A percentile compares a stretch with the other conserved stretches of the same genome.
phyloP scores from a whole-genome alignment of 2,888 invertebrate species.

The Melanostoma scalare region DNA sequence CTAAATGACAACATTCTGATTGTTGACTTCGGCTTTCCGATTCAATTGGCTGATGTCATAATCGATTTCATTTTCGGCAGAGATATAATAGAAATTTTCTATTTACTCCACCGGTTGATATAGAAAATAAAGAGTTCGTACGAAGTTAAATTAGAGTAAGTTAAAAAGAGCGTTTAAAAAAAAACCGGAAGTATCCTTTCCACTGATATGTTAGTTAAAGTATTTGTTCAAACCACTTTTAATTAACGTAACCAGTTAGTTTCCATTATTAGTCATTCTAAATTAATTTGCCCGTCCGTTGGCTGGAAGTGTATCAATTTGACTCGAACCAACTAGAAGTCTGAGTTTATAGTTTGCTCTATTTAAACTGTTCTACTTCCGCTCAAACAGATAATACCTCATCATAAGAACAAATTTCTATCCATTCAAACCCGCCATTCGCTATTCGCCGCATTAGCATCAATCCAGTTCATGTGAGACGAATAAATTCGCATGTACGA shows the following conservation, averaged over 20 bases:
- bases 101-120: too few relatives aligned
- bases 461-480: conserved; percentile 24
- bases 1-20: too few relatives aligned
- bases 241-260: conserved; percentile 6
- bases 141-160: too few relatives aligned
- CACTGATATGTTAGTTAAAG: too few relatives aligned
- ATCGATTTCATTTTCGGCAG: too few relatives aligned
- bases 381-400: conserved; percentile 5
- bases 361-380: conserved; percentile 41
- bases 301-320: background rate
- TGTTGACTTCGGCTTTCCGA: too few relatives aligned
- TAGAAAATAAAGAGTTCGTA: too few relatives aligned
- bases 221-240: too few relatives aligned
- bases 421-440: conserved; percentile 16
- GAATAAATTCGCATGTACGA: background rate
- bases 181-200: too few relatives aligned
- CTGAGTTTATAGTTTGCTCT: background rate
- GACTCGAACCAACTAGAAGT: background rate
- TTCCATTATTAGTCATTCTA: conserved; percentile 44
- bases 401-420: conserved; percentile 28
- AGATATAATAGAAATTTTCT: too few relatives aligned
- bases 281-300: conserved; percentile 53
- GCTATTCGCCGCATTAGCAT: background rate
- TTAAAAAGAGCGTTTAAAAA: too few relatives aligned
- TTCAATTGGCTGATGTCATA: too few relatives aligned